Base-by-base conservation (phyloP, 1,140 invertebrate species). In the Drosophila melanica region DNA sequence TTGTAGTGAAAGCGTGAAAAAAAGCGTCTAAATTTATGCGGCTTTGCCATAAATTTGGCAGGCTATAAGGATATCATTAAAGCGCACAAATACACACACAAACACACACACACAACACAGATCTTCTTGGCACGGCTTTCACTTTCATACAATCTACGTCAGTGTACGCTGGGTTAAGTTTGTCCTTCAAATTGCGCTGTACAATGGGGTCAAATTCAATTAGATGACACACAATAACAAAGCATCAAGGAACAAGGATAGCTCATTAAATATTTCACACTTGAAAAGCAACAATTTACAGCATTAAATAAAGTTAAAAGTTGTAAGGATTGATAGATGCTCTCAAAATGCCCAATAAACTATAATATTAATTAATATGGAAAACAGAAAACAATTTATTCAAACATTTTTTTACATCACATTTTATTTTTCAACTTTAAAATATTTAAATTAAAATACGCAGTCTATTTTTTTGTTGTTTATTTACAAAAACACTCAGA, bases 1-100 rank as follows among this genome's bases (percentile, higher is more conserved):
- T 81, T 75, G 62, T 78, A 87, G 82, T 86, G 84, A 85, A 79
- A 87, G 80, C 80, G 77, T 90, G 80, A 90, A 89, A 89, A 87
- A 82, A 84, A 79, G 68, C 77, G 72, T 77, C 84, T 66, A 87
- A 89, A 87, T 89, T 79, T 89, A 87, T 87, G 84, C 84, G 73
- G 84, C 84, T 87, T 87, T 89, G 79, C 84, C 84, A 87, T 87
- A 87, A 87, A 87, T 87, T 86, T 82, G 73, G 76, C 79, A 77
- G 77, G 84, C 84, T 87, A 84, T 87, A 87, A 87, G 84, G 84
- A 87, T 87, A 87, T 87, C 84, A 89, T 87, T 87, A 87, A 89
- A 87, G 84, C 84, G 58, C 72, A 89, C 85, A 64, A 79, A 75
- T 75, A 85, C 77, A 77, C 63, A 63, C 68, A 66, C 62, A 50